Base-by-base conservation (phyloP, 2,888 invertebrate genomes). In the Ophion slaviceki region DNA sequence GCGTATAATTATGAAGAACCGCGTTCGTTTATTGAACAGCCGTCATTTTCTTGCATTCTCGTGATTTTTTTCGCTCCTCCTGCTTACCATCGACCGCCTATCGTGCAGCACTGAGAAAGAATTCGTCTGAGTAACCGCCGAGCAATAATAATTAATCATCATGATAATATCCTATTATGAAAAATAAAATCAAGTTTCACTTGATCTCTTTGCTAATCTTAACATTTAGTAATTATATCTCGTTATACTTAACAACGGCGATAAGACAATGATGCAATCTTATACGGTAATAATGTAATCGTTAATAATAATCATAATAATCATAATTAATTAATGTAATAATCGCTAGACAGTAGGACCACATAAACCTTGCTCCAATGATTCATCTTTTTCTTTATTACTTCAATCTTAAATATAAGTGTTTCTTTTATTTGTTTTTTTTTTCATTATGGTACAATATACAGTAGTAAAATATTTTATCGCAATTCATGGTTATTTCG, bases 301-400 rank as follows among this genome's bases (percentile, higher is more conserved):
- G 88, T 88, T 70, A 76, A 71, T 78, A 36, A 76, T 79, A 53
- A 74, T 83, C 47, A 68, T 74, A 14, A 36, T 74, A 67, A 71
- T 79, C 36, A 47, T 77, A 67, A 80, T 84, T 45, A 68, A 78
- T 68, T n/a, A 14, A 68, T 86, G 86, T 81, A 85, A 81, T 59
- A 74, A 84, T 71, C 88, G 90, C 91, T 92, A 92, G 90, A 90
- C 91, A 92, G 89, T 93, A 93, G 92, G 92, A 94, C 93, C 93
- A 94, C 93, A 91, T 93, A 91, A 93, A 93, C 93, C 93, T 94
- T 94, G 93, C 93, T 94, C 93, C 92, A 92, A 92, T 91, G 90
- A 92, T 92, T 92, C 91, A 78, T 68, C 45, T 77, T 90, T 89
- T 88, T 88, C 87, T 85, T 89, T 74, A 90, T 86, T 85, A 87